Conservation (phyloP, 2,797 vertebrate genomes). For the Myotis findleyi region DNA sequence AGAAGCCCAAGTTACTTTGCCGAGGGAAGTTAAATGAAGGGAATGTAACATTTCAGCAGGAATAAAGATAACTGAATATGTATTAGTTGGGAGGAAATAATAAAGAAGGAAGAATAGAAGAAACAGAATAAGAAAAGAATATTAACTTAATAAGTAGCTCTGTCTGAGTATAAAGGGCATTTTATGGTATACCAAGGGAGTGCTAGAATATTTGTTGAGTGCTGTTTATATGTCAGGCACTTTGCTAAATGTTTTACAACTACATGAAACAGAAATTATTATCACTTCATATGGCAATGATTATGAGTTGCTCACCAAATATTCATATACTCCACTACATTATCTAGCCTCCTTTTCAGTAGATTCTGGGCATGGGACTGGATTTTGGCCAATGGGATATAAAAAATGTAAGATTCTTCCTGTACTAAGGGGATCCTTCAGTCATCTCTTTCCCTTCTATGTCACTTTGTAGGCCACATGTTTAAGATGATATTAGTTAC, state of each 20-base stretch:
- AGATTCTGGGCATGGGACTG: background rate
- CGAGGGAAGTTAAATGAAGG: conserved; percentile 7
- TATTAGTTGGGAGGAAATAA: background rate
- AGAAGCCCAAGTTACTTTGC: background rate
- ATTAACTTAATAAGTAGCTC: background rate
- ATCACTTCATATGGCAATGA: background rate
- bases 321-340: background rate
- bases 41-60: conserved; percentile 16
- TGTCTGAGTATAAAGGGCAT: background rate
- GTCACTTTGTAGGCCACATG: background rate
- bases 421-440: background rate
- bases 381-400: conserved; percentile 3
- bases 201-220: background rate
- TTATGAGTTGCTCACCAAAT: background rate
- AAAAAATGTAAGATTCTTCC: conserved; percentile 19
- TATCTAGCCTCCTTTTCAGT: background rate
- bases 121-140: conserved; percentile 20
- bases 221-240: background rate
- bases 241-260: background rate
- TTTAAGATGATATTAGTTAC: background rate
- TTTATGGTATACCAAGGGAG: background rate
- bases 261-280: background rate
- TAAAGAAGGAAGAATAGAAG: background rate
- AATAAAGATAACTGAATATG: conserved; percentile 26
- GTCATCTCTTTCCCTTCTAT: background rate